Conservation (phyloP, 2,113 vertebrate genomes). For the Bufo bufo region DNA sequence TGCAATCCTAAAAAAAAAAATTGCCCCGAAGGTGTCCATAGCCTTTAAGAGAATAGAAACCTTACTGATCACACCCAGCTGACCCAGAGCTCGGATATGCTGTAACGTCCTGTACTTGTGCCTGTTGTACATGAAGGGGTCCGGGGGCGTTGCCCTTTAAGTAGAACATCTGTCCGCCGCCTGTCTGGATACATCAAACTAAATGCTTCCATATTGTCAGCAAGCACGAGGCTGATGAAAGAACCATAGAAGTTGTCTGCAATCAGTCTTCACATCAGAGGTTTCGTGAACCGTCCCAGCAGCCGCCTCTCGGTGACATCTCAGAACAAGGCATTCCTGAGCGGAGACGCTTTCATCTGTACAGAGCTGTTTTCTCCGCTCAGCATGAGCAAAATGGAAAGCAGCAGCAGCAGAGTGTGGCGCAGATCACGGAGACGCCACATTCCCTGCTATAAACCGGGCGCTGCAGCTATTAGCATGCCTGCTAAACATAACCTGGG, state of each 20-base stretch:
- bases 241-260: background rate
- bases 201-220: background rate
- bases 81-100: too few species aligned
- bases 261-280: background rate
- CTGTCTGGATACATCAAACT: background rate
- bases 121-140: too few species aligned
- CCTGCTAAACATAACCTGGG: background rate
- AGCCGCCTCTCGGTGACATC: background rate
- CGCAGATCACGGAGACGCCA: background rate
- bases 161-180: background rate
- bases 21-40: too few species aligned
- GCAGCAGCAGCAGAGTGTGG: slow-evolving; percentile 4
- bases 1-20: too few species aligned
- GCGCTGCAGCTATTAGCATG: slow-evolving; percentile 1
- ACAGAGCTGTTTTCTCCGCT: slow-evolving; percentile 14
- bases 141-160: too few species aligned
- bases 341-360: slow-evolving; percentile 23
- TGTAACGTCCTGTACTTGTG: too few species aligned
- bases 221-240: background rate
- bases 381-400: slow-evolving; percentile 18
- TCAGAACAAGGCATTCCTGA: slow-evolving; percentile 10
- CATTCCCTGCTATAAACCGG: background rate
- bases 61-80: too few species aligned
- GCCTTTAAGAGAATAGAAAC: too few species aligned
- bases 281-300: slow-evolving; percentile 24